These are phyloP conservation scores for Crocodylus rhombifer DNA, from an alignment of 2,797 vertebrate species.

Conservation along the genomic window DNA sequence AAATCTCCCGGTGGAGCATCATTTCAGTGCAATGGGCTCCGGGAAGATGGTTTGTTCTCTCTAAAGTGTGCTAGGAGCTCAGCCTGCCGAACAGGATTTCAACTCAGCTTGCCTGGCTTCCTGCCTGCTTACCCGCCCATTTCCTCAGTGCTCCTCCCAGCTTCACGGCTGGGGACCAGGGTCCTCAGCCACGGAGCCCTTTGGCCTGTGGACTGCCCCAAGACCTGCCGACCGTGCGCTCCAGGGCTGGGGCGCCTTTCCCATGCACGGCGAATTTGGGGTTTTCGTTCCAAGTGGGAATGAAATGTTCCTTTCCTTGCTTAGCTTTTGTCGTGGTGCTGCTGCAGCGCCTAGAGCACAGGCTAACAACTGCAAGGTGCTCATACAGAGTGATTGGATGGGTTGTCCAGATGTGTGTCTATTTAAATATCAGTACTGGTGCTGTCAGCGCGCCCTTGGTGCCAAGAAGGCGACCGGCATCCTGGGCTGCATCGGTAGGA, in stretches of 20 bases:
- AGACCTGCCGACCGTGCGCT: no score
- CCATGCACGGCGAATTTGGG: not conserved
- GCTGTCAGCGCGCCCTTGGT: no score
- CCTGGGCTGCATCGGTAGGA: no score
- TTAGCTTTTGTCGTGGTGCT: not conserved
- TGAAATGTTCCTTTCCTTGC: not conserved
- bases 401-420: no score
- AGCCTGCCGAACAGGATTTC: no score
- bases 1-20: not conserved
- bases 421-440: no score
- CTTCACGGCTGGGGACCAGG: not conserved
- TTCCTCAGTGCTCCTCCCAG: not conserved
- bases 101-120: not conserved
- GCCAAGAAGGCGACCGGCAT: no score
- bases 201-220: not conserved
- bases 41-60: not conserved
- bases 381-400: no score
- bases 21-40: not conserved
- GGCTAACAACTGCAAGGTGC: no score
- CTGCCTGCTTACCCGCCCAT: not conserved
- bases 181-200: not conserved
- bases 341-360: no score
- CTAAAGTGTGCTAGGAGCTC: not conserved
- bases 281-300: not conserved
- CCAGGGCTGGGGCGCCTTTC: not conserved